A percentile compares a stretch with the other conserved stretches of the same genome.
These are phyloP conservation scores for Sminthurides aquaticus DNA, from an alignment of 2,888 invertebrate genomes.

Conservation along the genomic window DNA sequence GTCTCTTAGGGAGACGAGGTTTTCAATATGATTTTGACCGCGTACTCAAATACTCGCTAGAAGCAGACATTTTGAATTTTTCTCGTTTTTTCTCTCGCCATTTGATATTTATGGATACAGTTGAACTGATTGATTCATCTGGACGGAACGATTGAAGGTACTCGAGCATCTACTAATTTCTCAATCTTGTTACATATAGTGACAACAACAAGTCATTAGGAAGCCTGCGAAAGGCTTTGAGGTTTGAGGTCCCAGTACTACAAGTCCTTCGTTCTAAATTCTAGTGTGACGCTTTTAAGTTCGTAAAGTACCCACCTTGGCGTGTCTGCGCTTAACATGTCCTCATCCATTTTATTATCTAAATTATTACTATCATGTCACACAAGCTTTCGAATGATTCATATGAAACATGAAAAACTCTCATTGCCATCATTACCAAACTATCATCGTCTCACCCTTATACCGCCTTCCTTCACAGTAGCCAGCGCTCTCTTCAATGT, in stretches of 20 bases:
- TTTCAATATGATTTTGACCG: background rate
- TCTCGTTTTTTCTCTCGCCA: background rate
- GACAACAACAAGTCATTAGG: background rate
- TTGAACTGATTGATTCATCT: conserved; percentile 31
- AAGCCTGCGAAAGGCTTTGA: background rate
- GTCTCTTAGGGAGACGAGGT: background rate
- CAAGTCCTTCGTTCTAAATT: conserved; percentile 21
- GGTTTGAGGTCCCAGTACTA: conserved; percentile 19
- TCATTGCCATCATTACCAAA: too few relatives aligned
- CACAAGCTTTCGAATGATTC: too few relatives aligned
- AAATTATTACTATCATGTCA: too few relatives aligned
- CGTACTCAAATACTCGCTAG: background rate
- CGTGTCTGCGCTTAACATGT: too few relatives aligned
- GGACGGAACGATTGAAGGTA: conserved; percentile 33
- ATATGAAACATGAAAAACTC: too few relatives aligned
- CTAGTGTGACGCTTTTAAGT: too few relatives aligned
- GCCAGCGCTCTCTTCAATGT: too few relatives aligned
- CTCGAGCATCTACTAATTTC: conserved; percentile 22
- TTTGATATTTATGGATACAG: background rate
- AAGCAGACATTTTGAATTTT: background rate
- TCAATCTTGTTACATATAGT: background rate
- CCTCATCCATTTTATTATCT: too few relatives aligned
- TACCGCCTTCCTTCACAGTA: too few relatives aligned
- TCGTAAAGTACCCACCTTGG: background rate
- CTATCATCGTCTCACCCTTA: too few relatives aligned